These are phyloP conservation scores for Tachycineta bicolor DNA, from an alignment of 2,113 vertebrate genomes.

Conservation along the genomic window DNA sequence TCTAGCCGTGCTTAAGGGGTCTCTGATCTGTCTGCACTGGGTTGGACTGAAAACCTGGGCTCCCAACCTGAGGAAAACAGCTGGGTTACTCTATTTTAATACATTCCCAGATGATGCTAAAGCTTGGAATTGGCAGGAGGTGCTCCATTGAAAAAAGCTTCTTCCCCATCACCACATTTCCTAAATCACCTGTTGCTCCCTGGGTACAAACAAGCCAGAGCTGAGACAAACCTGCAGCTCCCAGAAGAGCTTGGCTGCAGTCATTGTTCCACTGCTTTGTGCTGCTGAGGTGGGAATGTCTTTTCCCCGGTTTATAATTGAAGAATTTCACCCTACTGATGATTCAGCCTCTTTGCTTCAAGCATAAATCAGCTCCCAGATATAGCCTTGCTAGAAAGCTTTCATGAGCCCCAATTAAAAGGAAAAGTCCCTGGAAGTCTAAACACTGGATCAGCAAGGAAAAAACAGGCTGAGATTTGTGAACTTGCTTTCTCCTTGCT, in stretches of 20 bases:
- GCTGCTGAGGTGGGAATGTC: conserved; percentile 1
- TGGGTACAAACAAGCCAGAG: neutral
- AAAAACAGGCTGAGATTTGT: neutral
- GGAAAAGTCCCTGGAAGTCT: neutral
- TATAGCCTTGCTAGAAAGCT: conserved; percentile 39
- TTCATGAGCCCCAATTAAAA: conserved; percentile 34
- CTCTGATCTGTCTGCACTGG: neutral
- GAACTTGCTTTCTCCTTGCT: neutral
- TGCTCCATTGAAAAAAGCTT: neutral
- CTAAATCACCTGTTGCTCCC: neutral
- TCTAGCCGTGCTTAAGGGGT: neutral
- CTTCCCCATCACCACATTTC: neutral
- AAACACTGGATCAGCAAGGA: neutral
- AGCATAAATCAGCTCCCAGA: conserved; percentile 25
- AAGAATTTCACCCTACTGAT: neutral
- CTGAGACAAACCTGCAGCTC: neutral
- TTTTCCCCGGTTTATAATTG: neutral
- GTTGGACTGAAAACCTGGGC: neutral
- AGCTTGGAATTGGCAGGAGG: neutral
- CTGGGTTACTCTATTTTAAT: neutral
- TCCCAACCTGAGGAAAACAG: neutral
- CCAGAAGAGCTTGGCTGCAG: neutral
- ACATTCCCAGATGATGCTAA: rapidly evolving
- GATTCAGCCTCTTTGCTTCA: conserved; percentile 35
- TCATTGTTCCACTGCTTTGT: neutral